These are phyloP conservation scores for Aricia agestis DNA, from an alignment of 1,140 invertebrate genomes.

Conservation along the genomic window DNA sequence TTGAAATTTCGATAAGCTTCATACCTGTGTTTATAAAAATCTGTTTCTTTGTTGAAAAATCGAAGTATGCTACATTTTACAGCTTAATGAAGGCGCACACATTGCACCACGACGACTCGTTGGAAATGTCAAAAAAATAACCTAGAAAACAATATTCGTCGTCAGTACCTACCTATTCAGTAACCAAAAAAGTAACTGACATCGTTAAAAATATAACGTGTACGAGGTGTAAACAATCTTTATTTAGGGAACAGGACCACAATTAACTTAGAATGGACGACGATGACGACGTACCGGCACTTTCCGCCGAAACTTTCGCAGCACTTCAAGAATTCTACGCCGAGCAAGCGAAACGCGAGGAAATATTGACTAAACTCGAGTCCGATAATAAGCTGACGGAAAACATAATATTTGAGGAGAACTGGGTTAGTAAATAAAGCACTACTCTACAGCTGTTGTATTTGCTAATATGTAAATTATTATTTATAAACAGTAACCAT, in stretches of 20 bases:
- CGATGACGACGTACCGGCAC: constrained; percentile 81
- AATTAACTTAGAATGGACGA: constrained; percentile 42
- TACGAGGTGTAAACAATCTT: not conserved
- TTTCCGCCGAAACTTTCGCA: constrained; percentile 84
- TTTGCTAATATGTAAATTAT: too few species aligned
- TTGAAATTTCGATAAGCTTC: not conserved
- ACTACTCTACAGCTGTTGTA: too few species aligned
- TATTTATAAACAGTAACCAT: too few species aligned
- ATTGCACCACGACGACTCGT: not conserved
- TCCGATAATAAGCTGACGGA: constrained; percentile 68
- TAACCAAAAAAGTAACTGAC: not conserved
- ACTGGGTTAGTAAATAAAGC: constrained; percentile 82
- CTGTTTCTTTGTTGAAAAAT: not conserved
- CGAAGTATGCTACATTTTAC: not conserved
- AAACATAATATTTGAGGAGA: constrained; percentile 83
- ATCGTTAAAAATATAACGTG: constrained; percentile 1
- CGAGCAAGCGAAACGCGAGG: constrained; percentile 82
- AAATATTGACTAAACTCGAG: constrained; percentile 66
- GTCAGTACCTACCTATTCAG: not conserved
- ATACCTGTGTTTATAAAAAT: not conserved
- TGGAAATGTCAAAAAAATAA: constrained; percentile 6
- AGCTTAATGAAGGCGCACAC: not conserved
- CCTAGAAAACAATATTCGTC: not conserved
- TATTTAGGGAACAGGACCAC: not conserved
- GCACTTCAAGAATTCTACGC: constrained; percentile 89